These are phyloP conservation scores for Saxidomus purpurata DNA, from an alignment of 1,140 invertebrate genomes.

Conservation along the genomic window DNA sequence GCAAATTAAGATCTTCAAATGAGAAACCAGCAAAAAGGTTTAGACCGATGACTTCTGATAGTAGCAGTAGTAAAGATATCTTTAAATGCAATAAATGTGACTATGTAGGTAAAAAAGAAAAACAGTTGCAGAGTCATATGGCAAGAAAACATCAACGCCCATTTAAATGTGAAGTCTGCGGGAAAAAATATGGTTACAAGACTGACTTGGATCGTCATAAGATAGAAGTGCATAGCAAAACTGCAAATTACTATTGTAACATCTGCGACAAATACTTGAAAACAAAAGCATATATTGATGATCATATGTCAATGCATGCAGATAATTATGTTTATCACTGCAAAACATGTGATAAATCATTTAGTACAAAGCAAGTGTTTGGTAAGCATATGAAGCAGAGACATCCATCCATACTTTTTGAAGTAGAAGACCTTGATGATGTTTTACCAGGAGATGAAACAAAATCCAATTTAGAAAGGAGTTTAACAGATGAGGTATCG, in stretches of 20 bases:
- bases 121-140: constrained; percentile 29
- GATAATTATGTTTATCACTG: constrained; percentile 58
- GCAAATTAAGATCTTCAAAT: not conserved
- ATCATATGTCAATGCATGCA: constrained; percentile 45
- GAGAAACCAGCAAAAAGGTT: not conserved
- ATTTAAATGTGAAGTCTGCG: constrained; percentile 44
- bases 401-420: constrained; percentile 31
- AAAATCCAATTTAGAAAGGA: not conserved
- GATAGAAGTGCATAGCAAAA: constrained; percentile 46
- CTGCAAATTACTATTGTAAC: constrained; percentile 43
- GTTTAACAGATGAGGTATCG: not conserved
- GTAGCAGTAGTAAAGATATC: not conserved
- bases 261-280: constrained; percentile 58
- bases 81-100: constrained; percentile 39
- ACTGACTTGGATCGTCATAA: constrained; percentile 47
- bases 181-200: constrained; percentile 57
- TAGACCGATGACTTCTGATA: not conserved
- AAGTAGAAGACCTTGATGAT: constrained; percentile 46
- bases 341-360: constrained; percentile 51
- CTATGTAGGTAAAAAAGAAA: constrained; percentile 53
- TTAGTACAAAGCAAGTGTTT: constrained; percentile 50
- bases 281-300: constrained; percentile 54
- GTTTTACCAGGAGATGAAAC: constrained; percentile 13
- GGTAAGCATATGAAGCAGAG: constrained; percentile 42
- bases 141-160: constrained; percentile 38